Percentiles rank a stretch among this genome's conserved stretches.
Evolutionary conservation across 2,113 vertebrate genomes (phyloP).

Genomic region (Urocynchramus pylzowi): DNA sequence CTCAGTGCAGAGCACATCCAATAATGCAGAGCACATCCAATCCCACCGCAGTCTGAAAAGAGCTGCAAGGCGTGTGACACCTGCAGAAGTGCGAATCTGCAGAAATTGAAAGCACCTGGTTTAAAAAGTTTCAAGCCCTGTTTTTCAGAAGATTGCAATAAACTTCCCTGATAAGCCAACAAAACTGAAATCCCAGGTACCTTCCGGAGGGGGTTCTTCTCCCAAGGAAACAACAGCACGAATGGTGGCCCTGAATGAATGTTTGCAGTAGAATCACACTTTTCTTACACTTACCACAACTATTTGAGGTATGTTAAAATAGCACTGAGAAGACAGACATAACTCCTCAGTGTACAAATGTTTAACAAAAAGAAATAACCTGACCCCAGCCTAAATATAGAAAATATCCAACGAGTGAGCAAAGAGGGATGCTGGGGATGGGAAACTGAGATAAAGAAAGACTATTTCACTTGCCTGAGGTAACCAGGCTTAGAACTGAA

Average conservation of each 20-base stretch:
- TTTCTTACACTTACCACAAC: not conserved
- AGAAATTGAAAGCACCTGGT: not conserved
- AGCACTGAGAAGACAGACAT: not conserved
- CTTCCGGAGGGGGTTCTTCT: not conserved
- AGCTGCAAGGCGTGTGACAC: not conserved
- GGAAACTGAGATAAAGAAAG: not conserved
- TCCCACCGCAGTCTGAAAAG: not conserved
- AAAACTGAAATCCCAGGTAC: not conserved
- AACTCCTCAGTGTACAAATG: not conserved
- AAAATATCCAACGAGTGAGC: not conserved
- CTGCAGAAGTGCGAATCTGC: not conserved
- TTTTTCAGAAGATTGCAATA: not conserved
- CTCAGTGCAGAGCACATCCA: not conserved
- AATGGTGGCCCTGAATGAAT: not conserved
- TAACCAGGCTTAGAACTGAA: not conserved
- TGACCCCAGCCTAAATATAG: not conserved
- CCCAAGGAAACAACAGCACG: not conserved
- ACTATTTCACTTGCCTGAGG: not conserved
- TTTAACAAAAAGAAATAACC: not conserved
- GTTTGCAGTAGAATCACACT: not conserved
- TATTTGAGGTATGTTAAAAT: not conserved
- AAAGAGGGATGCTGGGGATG: not conserved
- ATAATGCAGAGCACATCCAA: not conserved
- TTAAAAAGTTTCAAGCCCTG: not conserved
- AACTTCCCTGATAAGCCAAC: not conserved